These are phyloP conservation scores for Coregonus suidteri DNA, from an alignment of 2,797 vertebrate genomes.

Conservation along the genomic window DNA sequence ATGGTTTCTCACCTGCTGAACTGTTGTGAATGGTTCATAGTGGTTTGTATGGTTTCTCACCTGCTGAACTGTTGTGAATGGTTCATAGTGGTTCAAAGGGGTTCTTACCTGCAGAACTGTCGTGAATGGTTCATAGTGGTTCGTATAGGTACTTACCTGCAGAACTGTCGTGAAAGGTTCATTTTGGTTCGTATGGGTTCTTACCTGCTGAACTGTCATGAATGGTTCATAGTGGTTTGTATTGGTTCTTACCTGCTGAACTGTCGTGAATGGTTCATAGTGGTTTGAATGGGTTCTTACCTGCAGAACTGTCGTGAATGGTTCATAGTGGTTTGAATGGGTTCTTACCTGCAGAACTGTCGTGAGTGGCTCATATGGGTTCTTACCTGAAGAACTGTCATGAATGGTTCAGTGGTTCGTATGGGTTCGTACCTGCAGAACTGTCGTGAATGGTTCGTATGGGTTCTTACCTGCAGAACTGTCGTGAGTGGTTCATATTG, in stretches of 20 bases:
- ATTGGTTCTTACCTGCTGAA: no score
- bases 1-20: conserved; percentile 89
- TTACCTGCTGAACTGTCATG: background rate
- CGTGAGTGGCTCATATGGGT: no score
- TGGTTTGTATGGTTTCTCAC: conserved; percentile 60
- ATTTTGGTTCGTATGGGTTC: conserved; percentile 64
- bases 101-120: conserved; percentile 99
- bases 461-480: background rate
- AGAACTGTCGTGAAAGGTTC: conserved; percentile 99
- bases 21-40: conserved; percentile 98
- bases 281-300: no score
- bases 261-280: no score
- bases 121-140: conserved; percentile 94
- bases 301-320: no score
- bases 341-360: no score
- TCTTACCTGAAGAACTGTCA: background rate
- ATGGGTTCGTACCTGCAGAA: conserved; percentile 91
- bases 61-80: conserved; percentile 99
- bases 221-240: no score
- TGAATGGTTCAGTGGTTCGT: background rate
- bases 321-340: no score
- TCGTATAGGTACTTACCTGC: conserved; percentile 83
- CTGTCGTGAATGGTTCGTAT: conserved; percentile 72
- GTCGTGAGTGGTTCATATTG: background rate
- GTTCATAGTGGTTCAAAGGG: conserved; percentile 87